Evolutionary conservation across 2,888 invertebrate genomes (phyloP).

Genomic region (Zele albiditarsus): DNA sequence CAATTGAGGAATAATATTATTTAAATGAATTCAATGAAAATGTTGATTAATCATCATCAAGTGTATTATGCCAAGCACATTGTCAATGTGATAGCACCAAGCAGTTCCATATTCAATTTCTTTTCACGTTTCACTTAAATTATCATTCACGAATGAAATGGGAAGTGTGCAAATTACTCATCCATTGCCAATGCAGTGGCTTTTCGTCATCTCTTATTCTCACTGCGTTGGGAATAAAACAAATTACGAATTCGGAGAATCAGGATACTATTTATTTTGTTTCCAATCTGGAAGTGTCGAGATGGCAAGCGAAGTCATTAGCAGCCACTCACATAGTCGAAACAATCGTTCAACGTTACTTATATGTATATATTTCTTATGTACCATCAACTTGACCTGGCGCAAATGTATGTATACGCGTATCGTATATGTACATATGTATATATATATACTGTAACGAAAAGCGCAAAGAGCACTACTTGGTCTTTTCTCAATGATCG

Average conservation of each 20-base stretch:
- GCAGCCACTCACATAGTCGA: constrained; percentile 4
- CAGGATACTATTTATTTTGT: constrained; percentile 10
- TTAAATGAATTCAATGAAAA: no score
- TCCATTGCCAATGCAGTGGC: background rate
- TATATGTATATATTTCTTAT: background rate
- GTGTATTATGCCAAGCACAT: no score
- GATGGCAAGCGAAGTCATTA: constrained; percentile 12
- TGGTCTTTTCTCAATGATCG: constrained; percentile 31
- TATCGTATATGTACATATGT: background rate
- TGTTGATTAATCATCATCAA: no score
- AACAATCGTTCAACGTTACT: background rate
- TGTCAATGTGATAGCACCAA: background rate
- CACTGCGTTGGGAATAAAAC: background rate
- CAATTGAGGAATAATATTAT: no score
- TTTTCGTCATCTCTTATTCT: background rate
- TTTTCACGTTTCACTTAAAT: background rate
- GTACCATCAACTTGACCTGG: constrained; percentile 14
- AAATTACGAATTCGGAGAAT: constrained; percentile 7
- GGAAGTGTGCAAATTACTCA: background rate
- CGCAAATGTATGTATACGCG: background rate
- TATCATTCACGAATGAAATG: background rate
- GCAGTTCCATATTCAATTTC: background rate
- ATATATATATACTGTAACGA: constrained; percentile 21
- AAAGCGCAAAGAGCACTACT: constrained; percentile 33
- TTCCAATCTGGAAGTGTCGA: constrained; percentile 11